phyloP scores from a whole-genome alignment of 2,888 invertebrate species.

The Heliconius ismenius region DNA sequence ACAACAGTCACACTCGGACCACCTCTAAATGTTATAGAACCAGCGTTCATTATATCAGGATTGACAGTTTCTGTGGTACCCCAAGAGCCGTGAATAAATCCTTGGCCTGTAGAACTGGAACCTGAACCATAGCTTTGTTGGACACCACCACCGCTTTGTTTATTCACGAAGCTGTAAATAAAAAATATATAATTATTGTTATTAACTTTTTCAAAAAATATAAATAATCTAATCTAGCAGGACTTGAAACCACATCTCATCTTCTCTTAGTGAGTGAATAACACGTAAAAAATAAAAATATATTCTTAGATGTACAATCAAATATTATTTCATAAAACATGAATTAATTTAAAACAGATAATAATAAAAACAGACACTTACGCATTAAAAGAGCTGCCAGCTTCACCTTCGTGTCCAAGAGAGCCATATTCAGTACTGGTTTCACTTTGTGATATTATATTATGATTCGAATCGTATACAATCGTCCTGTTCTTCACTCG shows the following conservation, averaged over 20 bases:
- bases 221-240: too few species aligned
- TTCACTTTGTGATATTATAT: conserved; percentile 75
- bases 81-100: conserved; percentile 70
- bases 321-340: too few species aligned
- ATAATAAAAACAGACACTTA: conserved; percentile 55
- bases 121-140: conserved; percentile 41
- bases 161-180: conserved; percentile 55
- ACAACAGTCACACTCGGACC: conserved; percentile 65
- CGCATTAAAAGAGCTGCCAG: conserved; percentile 73
- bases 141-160: conserved; percentile 43
- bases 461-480: conserved; percentile 69
- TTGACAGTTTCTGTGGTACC: conserved; percentile 78
- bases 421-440: conserved; percentile 77
- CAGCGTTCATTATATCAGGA: conserved; percentile 70
- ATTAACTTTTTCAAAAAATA: background rate
- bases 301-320: background rate
- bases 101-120: conserved; percentile 53
- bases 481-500: conserved; percentile 64
- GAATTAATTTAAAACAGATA: background rate
- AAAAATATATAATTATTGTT: background rate
- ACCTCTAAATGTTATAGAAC: conserved; percentile 63
- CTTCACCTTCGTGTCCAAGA: conserved; percentile 73
- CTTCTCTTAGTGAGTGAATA: background rate
- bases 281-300: background rate
- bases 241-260: background rate